phyloP scores from a whole-genome alignment of 2,113 vertebrate species.

The Lonchura striata region DNA sequence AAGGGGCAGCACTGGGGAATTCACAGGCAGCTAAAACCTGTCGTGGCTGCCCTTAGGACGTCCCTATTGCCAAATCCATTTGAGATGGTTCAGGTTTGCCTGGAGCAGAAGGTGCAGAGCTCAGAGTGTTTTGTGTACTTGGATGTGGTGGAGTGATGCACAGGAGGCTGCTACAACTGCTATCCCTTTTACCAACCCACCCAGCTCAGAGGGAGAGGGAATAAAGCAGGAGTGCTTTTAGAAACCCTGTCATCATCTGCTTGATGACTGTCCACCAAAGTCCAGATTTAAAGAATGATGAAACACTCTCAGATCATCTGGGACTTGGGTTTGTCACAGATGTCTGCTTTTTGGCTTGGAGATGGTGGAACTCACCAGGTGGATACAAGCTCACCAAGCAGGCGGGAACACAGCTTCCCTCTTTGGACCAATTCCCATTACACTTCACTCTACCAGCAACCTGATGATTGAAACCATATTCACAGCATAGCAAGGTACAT shows the following conservation, averaged over 20 bases:
- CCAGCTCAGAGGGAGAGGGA: not conserved
- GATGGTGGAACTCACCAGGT: not conserved
- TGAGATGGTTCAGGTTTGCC: not conserved
- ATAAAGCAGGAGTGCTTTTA: not conserved
- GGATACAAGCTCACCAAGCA: not conserved
- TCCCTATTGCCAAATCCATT: not conserved
- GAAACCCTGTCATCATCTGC: not conserved
- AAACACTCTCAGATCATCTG: not conserved
- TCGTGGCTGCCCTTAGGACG: not conserved
- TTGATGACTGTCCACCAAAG: not conserved
- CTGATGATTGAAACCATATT: not conserved
- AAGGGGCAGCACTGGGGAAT: not conserved
- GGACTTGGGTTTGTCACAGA: not conserved
- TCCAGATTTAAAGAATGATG: not conserved
- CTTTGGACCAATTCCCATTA: not conserved
- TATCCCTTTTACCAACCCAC: not conserved
- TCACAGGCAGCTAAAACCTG: not conserved
- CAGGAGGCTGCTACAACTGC: not conserved
- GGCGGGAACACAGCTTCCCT: not conserved
- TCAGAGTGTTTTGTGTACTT: not conserved
- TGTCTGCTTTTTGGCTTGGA: not conserved
- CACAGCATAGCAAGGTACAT: not conserved
- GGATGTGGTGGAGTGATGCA: rapidly evolving
- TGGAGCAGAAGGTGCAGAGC: not conserved
- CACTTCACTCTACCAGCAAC: not conserved